These are phyloP conservation scores for Cosmia pyralina DNA, from an alignment of 2,888 invertebrate species.

Conservation along the genomic window DNA sequence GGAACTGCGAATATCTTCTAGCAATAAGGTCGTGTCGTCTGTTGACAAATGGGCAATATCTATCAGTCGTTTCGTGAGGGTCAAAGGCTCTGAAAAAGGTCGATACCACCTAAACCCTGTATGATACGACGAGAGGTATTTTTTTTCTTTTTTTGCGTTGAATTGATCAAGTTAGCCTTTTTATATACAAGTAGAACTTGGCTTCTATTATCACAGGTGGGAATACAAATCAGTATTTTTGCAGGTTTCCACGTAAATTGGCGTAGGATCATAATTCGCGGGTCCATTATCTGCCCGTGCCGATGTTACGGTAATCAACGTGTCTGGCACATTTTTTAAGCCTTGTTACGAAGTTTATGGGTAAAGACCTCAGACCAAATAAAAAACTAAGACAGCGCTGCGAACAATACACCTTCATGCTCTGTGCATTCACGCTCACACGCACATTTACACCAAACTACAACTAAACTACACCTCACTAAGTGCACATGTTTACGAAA, in stretches of 20 bases:
- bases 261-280: neutral
- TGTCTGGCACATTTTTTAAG: too few relatives aligned
- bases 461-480: too few relatives aligned
- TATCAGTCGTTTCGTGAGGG: constrained; percentile 49
- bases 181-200: neutral
- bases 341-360: too few relatives aligned
- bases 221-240: neutral
- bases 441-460: too few relatives aligned
- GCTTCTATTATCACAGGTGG: neutral
- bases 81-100: constrained; percentile 42
- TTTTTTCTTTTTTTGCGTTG: constrained; percentile 8
- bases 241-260: neutral
- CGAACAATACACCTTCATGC: too few relatives aligned
- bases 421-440: too few relatives aligned
- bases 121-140: constrained; percentile 27
- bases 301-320: neutral
- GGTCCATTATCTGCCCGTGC: too few relatives aligned
- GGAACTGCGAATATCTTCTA: constrained; percentile 15
- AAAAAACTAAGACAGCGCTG: too few relatives aligned
- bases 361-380: too few relatives aligned
- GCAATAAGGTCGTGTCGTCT: constrained; percentile 32
- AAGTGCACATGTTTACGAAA: too few relatives aligned
- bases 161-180: constrained; percentile 6
- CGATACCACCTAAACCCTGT: constrained; percentile 24
- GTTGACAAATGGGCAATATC: constrained; percentile 55